A percentile compares a stretch with the other conserved stretches of the same genome.
phyloP scores from a whole-genome alignment of 2,888 invertebrate species.

The Bimastos eiseni region DNA sequence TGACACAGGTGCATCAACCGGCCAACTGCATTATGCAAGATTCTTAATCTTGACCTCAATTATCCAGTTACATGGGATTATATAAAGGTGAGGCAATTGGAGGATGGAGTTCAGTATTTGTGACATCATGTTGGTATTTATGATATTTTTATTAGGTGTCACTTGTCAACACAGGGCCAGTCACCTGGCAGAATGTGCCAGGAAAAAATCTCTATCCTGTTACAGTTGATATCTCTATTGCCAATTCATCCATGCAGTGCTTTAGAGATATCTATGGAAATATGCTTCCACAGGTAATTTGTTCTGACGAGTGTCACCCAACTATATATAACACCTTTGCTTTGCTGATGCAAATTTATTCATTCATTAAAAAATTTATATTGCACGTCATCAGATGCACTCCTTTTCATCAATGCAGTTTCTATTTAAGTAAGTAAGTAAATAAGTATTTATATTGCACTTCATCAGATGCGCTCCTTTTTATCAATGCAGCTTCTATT shows the following conservation, averaged over 20 bases:
- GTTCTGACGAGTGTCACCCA: not conserved
- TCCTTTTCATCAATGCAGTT: too few species aligned
- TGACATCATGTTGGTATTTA: not conserved
- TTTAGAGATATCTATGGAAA: slow-evolving; percentile 2
- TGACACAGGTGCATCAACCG: too few species aligned
- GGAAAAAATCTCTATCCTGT: not conserved
- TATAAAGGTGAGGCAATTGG: not conserved
- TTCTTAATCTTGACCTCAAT: too few species aligned
- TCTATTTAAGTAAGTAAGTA: too few species aligned
- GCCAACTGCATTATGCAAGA: too few species aligned
- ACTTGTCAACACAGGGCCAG: slow-evolving; percentile 13
- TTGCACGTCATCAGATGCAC: too few species aligned
- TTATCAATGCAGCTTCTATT: too few species aligned
- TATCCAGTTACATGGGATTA: too few species aligned
- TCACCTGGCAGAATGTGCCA: not conserved
- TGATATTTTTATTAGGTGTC: slow-evolving; percentile 1
- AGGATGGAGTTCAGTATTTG: not conserved
- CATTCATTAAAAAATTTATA: too few species aligned
- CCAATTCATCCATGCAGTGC: slow-evolving; percentile 4
- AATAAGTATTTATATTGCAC: too few species aligned
- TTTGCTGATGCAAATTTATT: not conserved
- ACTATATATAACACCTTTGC: too few species aligned
- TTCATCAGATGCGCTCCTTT: too few species aligned
- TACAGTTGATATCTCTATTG: slow-evolving; percentile 4
- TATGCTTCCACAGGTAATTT: slow-evolving; percentile 13